Percentiles rank a stretch among this genome's conserved stretches.
These are phyloP conservation scores for Chiloscyllium punctatum DNA, from an alignment of 2,797 vertebrate species.

Conservation along the genomic window DNA sequence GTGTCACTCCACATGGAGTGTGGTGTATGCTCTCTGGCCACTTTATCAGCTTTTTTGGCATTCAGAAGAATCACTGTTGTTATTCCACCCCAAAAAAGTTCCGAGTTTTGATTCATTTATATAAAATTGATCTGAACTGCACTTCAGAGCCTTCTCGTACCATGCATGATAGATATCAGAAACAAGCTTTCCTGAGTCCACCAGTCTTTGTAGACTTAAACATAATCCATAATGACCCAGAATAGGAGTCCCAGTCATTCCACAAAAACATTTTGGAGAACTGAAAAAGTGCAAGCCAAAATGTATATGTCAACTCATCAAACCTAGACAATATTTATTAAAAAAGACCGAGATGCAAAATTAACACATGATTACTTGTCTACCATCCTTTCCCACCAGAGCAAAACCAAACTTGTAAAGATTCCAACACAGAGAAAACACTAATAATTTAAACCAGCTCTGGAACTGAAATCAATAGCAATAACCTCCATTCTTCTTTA, in stretches of 20 bases:
- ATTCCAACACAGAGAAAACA: background rate
- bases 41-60: no score
- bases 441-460: slow-evolving; percentile 55
- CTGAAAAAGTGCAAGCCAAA: background rate
- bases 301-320: background rate
- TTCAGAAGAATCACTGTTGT: no score
- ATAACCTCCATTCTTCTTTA: slow-evolving; percentile 68
- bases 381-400: background rate
- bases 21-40: no score
- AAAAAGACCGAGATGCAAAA: background rate
- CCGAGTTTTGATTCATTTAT: background rate
- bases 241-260: background rate
- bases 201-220: background rate
- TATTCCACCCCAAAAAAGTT: background rate
- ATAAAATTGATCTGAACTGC: background rate
- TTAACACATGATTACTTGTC: background rate
- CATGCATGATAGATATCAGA: background rate
- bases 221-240: background rate
- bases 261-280: background rate
- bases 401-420: slow-evolving; percentile 3
- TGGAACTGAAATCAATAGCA: slow-evolving; percentile 76
- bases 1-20: no score
- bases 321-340: background rate
- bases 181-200: no score
- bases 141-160: background rate